phyloP scores from a whole-genome alignment of 2,113 vertebrate genomes.

The Dinomys branickii region DNA sequence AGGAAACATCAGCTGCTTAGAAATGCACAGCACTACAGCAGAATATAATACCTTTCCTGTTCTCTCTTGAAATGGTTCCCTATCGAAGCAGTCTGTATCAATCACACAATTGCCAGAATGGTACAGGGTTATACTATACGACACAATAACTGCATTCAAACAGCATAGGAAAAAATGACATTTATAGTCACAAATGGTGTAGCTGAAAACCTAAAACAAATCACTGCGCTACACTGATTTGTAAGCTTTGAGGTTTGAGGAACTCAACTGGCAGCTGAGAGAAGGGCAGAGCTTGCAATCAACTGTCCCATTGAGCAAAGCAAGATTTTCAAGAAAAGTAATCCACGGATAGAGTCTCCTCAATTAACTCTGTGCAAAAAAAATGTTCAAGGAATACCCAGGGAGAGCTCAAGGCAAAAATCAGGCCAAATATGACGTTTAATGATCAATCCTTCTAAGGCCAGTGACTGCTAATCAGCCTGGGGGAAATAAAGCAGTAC shows the following conservation, averaged over 20 bases:
- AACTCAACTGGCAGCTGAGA: slow-evolving; percentile 59
- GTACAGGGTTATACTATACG: slow-evolving; percentile 73
- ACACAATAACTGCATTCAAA: slow-evolving; percentile 83
- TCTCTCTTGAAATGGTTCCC: slow-evolving; percentile 80
- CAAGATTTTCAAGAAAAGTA: slow-evolving; percentile 60
- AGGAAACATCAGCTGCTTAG: slow-evolving; percentile 82
- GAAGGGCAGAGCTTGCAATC: slow-evolving; percentile 21
- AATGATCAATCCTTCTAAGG: slow-evolving; percentile 50
- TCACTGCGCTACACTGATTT: slow-evolving; percentile 66
- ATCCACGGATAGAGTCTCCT: neutral
- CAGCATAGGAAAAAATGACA: slow-evolving; percentile 51
- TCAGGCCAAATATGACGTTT: slow-evolving; percentile 39
- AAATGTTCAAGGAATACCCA: slow-evolving; percentile 28
- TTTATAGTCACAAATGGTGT: slow-evolving; percentile 7
- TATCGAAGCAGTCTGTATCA: slow-evolving; percentile 64
- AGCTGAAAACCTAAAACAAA: slow-evolving; percentile 69
- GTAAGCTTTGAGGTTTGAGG: slow-evolving; percentile 53
- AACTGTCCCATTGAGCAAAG: slow-evolving; percentile 53
- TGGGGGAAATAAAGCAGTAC: neutral
- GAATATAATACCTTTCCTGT: slow-evolving; percentile 84
- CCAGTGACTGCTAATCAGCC: slow-evolving; percentile 62
- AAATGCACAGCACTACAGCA: slow-evolving; percentile 69
- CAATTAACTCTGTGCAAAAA: slow-evolving; percentile 63
- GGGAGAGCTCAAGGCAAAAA: slow-evolving; percentile 37
- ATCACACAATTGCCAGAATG: slow-evolving; percentile 80